phyloP scores from a whole-genome alignment of 2,888 invertebrate genomes.

The Melanotus villosus region DNA sequence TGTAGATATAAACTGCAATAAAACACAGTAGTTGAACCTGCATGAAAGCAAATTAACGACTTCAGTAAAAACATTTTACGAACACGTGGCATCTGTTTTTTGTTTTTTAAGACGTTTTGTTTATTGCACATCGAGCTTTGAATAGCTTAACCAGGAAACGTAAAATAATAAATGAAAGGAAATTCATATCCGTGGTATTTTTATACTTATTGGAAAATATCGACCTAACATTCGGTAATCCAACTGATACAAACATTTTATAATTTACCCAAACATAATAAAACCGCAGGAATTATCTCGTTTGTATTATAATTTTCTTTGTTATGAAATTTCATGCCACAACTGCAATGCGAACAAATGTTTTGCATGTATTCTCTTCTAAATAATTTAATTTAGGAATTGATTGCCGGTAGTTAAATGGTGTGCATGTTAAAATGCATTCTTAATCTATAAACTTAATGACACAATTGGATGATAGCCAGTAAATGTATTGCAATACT shows the following conservation, averaged over 20 bases:
- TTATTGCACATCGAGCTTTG: background rate
- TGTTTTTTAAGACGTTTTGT: background rate
- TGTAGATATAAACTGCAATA: background rate
- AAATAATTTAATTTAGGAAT: constrained; percentile 7
- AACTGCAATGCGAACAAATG: constrained; percentile 11
- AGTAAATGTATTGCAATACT: constrained; percentile 21
- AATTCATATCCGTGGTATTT: background rate
- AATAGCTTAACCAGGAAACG: constrained; percentile 13
- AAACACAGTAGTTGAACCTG: background rate
- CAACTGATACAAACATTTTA: background rate
- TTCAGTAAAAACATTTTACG: background rate
- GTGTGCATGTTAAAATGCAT: constrained; percentile 25
- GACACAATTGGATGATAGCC: constrained; percentile 42
- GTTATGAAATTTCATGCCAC: constrained; percentile 17
- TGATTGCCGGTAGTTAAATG: background rate
- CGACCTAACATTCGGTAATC: no score
- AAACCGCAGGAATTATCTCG: constrained; percentile 2
- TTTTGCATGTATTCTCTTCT: background rate
- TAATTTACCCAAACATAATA: background rate
- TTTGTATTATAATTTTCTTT: constrained; percentile 10
- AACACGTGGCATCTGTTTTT: constrained; percentile 1
- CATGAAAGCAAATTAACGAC: constrained; percentile 8
- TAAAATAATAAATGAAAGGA: background rate
- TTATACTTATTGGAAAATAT: background rate
- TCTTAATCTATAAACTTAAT: constrained; percentile 34